Percentiles rank a stretch among this genome's conserved stretches.
Conservation (phyloP, 2,888 invertebrate genomes). For the Bembecia ichneumoniformis region DNA sequence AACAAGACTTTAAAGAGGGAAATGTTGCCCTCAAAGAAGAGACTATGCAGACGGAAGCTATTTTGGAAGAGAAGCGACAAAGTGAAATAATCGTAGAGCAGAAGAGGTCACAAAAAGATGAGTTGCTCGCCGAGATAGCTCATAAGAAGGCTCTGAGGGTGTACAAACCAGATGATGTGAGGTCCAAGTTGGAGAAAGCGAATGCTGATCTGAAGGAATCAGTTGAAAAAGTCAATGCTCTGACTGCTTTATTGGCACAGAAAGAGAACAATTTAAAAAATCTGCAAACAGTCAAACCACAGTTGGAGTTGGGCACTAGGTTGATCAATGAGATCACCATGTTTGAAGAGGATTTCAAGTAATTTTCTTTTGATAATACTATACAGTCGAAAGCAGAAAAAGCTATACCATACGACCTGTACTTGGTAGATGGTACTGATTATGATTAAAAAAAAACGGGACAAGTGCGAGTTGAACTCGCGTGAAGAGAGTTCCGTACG, state of each 20-base stretch:
- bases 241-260: conserved; percentile 34
- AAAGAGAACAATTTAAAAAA: conserved; percentile 52
- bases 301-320: conserved; percentile 43
- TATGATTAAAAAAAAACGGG: no score
- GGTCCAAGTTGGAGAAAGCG: conserved; percentile 39
- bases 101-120: conserved; percentile 41
- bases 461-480: no score
- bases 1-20: conserved; percentile 48
- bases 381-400: no score
- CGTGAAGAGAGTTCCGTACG: no score
- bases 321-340: conserved; percentile 46
- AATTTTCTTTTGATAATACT: no score
- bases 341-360: conserved; percentile 39
- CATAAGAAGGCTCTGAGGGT: conserved; percentile 44
- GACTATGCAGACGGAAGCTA: conserved; percentile 32
- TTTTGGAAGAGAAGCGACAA: conserved; percentile 36
- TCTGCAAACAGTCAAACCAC: conserved; percentile 48
- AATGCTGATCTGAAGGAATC: conserved; percentile 42
- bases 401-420: no score
- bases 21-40: conserved; percentile 34
- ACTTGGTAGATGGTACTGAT: no score
- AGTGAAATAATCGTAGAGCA: conserved; percentile 39
- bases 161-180: conserved; percentile 52
- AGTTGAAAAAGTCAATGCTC: conserved; percentile 36
- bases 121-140: conserved; percentile 36